Evolutionary conservation across 2,888 invertebrate genomes (phyloP), one percentile per base, ranked within the genome.

Genomic region (Mythimna loreyi): DNA sequence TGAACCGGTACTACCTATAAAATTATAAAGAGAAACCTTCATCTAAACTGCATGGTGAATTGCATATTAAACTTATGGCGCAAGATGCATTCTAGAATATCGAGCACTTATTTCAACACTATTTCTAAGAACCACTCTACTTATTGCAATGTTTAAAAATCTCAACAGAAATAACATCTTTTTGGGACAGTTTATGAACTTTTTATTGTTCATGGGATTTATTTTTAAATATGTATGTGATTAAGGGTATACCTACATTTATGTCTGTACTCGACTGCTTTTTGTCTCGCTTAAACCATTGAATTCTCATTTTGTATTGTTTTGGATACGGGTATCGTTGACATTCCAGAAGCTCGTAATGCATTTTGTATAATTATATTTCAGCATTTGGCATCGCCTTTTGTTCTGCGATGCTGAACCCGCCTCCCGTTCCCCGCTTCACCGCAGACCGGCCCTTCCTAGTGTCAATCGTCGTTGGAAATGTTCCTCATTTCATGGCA

Each of bases 351-450:
- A 61, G 30, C 8, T 53, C 52, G 28, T 76, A 53, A 76, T 55
- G n/a, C 28, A 55, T 65, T 13, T 55, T 30, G 36, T 63, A 55
- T 7, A 8, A 64, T 78, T 67, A 3, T 67, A 65, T 78, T 78
- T 40, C 78, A 78, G 74, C 67, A n/a, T 59, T 78, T 49, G 67
- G 47, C 47, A 40, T 78, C 67, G 0, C 19, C 5, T 3, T 78
- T 50, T 67, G 43, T 53, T 49, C 30, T 21, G 63, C 67, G 36
- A 70, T 78, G 55, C 11, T 78, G 58, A 9, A 58, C 30, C 43
- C 19, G 65, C 55, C 59, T 11, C 91, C 90, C 9, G 88, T 90
- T 64, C 89, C 72, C 8, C 72, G 72, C 23, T 94, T 94, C 61
- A 55, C 65, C 50, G 77, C 77, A 9, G 53, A 77, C 43, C 78